Evolutionary conservation across 2,113 vertebrate species (phyloP), one percentile per base, ranked within the genome.

Genomic region (Chrysochloris asiatica): DNA sequence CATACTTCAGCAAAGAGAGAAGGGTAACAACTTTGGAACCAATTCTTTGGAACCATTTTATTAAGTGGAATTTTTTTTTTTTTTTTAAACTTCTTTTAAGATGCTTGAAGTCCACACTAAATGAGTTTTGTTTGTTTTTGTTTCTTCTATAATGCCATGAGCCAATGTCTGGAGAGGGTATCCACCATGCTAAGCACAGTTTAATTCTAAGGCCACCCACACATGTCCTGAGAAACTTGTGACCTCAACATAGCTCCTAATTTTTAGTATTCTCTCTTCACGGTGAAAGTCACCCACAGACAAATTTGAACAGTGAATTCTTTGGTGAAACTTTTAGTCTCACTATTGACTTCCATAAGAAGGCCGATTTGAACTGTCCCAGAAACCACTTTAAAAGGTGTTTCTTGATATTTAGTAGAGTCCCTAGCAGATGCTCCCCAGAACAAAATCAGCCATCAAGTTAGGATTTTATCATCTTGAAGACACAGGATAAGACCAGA

Each of bases 1-100:
- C 47, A 2, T 26, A 92, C 88, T 61, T 89, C 87, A 63, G 38
- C 71, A 76, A n/a, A n/a, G 41, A 21, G 72, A 43, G 33, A 11
- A 88, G 86, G 17, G 38, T 65, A 89, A 73, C 6, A 56, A 6
- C n/a, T 50, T n/a, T n/a, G n/a, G n/a, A n/a, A n/a, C n/a, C n/a
- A 56, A 71, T 63, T 88, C 16, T 65, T 36, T 76, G 16, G 12
- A 95, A 89, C 6, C 19, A 93, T 10, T 83, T 93, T 78, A 47
- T n/a, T 80, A 88, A 83, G 47, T 30, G 61, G 79, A 77, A 28
- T 45, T 17, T 72, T n/a, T 50, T 69, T 73, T 77, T 22, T 45
- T 17, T 72, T n/a, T 50, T 69, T 73, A 72, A 67, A 83, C 12
- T 86, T 73, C 33, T 93, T 88, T 92, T 33, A 63, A 78, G 65